Conservation (phyloP, 2,888 invertebrate species). For the Girardia tigrina region DNA sequence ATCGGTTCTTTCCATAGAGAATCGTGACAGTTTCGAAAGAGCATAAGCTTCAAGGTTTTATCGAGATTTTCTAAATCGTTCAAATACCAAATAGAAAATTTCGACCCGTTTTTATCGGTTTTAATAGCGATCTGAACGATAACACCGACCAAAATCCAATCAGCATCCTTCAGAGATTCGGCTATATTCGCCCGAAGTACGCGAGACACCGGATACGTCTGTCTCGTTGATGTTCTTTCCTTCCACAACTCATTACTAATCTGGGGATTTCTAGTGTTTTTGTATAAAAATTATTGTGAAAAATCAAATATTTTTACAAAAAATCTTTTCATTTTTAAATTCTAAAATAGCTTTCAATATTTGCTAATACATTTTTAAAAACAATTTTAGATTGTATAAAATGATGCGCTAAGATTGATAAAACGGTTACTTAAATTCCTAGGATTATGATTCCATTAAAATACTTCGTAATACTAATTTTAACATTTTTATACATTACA, state of each 20-base stretch:
- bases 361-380: too few relatives aligned
- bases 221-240: neutral
- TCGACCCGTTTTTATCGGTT: constrained; percentile 12
- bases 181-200: neutral
- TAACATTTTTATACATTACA: too few relatives aligned
- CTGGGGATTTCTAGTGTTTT: constrained; percentile 1
- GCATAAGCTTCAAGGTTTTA: neutral
- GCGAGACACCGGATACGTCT: neutral
- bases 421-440: too few relatives aligned
- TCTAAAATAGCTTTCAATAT: too few relatives aligned
- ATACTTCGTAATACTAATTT: too few relatives aligned
- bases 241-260: neutral
- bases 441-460: too few relatives aligned
- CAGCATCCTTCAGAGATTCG: neutral
- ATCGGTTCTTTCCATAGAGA: neutral
- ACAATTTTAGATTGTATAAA: too few relatives aligned
- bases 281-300: too few relatives aligned
- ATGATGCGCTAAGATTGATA: too few relatives aligned
- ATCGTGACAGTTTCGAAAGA: constrained; percentile 21
- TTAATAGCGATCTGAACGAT: neutral
- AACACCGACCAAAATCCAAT: constrained; percentile 30
- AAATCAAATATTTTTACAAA: too few relatives aligned
- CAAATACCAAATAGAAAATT: constrained; percentile 28
- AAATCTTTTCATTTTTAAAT: too few relatives aligned
- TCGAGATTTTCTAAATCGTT: constrained; percentile 29